These are phyloP conservation scores for Heteromormyrus szaboi DNA, from an alignment of 2,797 vertebrate genomes.

Conservation along the genomic window DNA sequence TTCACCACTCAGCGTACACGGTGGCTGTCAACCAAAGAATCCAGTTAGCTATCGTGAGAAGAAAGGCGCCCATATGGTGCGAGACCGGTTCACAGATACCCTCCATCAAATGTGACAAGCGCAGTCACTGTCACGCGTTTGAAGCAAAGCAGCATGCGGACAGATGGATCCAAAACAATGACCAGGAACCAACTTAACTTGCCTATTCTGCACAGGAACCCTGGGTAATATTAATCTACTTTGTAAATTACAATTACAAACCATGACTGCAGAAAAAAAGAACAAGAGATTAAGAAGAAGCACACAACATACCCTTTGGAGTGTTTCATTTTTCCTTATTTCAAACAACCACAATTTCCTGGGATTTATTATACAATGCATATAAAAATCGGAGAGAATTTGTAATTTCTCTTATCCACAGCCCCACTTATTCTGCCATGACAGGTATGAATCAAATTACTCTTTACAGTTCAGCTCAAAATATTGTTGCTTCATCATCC, in stretches of 20 bases:
- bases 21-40: constrained; percentile 38
- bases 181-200: constrained; percentile 33
- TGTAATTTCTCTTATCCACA: neutral
- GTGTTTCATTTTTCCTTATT: neutral
- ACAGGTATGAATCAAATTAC: neutral
- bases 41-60: constrained; percentile 34
- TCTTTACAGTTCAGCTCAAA: neutral
- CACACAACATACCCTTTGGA: neutral
- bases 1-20: constrained; percentile 24
- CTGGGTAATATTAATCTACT: constrained; percentile 32
- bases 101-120: constrained; percentile 62
- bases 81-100: constrained; percentile 48
- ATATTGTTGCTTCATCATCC: neutral
- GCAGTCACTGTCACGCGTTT: constrained; percentile 49
- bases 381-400: neutral
- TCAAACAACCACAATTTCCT: neutral
- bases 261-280: neutral
- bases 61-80: constrained; percentile 55
- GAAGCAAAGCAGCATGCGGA: constrained; percentile 24
- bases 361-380: neutral
- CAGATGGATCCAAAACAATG: constrained; percentile 45
- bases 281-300: neutral
- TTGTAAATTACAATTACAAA: constrained; percentile 5
- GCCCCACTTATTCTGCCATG: neutral
- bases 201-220: constrained; percentile 31